Evolutionary conservation across 2,797 vertebrate genomes (phyloP).

Genomic region (Loriculus beryllinus): DNA sequence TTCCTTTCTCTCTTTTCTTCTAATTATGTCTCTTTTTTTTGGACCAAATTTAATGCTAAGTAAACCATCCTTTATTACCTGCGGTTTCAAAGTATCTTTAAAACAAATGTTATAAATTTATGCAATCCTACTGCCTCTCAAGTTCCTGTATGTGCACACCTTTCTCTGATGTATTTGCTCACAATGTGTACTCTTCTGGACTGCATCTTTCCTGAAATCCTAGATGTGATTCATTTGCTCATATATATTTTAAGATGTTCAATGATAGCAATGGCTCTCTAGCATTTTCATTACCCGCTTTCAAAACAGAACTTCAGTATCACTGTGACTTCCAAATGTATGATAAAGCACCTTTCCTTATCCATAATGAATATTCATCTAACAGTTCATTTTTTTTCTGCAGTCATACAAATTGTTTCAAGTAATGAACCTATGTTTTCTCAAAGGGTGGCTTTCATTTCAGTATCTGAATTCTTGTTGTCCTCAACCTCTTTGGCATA

Average conservation of each 20-base stretch:
- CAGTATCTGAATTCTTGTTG: neutral
- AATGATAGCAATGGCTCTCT: neutral
- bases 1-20: neutral
- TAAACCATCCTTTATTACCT: neutral
- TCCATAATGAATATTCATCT: neutral
- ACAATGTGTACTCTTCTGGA: neutral
- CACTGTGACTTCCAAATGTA: neutral
- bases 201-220: neutral
- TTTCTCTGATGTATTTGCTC: neutral
- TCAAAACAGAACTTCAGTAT: neutral
- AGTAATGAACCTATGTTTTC: neutral
- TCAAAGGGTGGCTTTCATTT: constrained; percentile 14
- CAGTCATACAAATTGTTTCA: neutral
- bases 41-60: neutral
- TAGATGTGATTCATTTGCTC: neutral
- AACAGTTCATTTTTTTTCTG: neutral
- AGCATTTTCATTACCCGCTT: neutral
- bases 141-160: no score
- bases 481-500: neutral
- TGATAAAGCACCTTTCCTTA: neutral
- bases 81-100: neutral
- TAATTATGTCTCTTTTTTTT: neutral
- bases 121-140: neutral
- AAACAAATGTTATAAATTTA: neutral
- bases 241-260: neutral